A percentile compares a stretch with the other conserved stretches of the same genome.
phyloP scores from a whole-genome alignment of 2,888 invertebrate species.

The Priocnemis perturbator region DNA sequence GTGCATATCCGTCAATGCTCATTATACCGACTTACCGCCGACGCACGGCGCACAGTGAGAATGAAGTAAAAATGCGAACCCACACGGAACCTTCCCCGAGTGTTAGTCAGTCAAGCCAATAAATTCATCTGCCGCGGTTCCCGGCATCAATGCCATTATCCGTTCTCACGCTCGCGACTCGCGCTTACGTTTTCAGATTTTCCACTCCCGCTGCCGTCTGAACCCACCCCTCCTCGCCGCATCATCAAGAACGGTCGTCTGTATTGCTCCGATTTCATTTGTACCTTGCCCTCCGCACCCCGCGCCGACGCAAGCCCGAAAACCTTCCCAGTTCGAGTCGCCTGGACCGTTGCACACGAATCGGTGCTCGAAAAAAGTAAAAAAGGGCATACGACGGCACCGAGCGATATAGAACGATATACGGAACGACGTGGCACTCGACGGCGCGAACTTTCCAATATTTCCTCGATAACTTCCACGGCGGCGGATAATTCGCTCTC shows the following conservation, averaged over 20 bases:
- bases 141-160: conserved; percentile 11
- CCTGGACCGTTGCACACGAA: conserved; percentile 23
- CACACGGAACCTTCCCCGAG: too few species aligned
- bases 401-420: too few species aligned
- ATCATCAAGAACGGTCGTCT: too few species aligned
- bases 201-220: too few species aligned
- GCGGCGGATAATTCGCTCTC: conserved; percentile 66
- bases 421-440: conserved; percentile 9
- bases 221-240: too few species aligned
- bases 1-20: too few species aligned
- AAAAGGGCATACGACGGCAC: not conserved
- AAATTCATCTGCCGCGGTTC: too few species aligned
- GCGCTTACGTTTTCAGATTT: conserved; percentile 29
- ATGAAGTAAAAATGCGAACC: too few species aligned
- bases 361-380: conserved; percentile 23
- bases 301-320: conserved; percentile 32
- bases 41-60: too few species aligned
- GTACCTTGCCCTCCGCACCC: too few species aligned
- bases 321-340: conserved; percentile 38
- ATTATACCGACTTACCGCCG: too few species aligned
- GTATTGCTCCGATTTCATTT: conserved; percentile 34
- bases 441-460: conserved; percentile 58
- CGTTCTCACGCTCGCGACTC: conserved; percentile 40
- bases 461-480: conserved; percentile 64
- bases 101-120: too few species aligned